Evolutionary conservation across 2,888 invertebrate genomes (phyloP).

Genomic region (Physocephala rufipes): DNA sequence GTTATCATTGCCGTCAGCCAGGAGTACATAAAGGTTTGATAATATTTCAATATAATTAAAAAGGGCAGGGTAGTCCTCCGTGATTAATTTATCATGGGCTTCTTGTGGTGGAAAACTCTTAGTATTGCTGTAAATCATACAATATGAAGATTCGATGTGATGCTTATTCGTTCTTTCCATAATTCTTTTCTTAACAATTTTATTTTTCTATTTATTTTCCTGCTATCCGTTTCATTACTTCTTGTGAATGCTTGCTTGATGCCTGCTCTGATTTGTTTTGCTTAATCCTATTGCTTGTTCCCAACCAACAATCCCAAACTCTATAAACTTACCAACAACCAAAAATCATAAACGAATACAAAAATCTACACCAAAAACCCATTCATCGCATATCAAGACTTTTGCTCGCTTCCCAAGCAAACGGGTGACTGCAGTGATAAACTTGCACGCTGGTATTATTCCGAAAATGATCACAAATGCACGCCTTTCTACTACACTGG

Average conservation of each 20-base stretch:
- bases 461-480: slow-evolving; percentile 83
- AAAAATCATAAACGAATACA: slow-evolving; percentile 4
- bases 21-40: slow-evolving; percentile 78
- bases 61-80: background rate
- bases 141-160: too few relatives aligned
- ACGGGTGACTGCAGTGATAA: slow-evolving; percentile 81
- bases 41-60: slow-evolving; percentile 4
- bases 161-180: too few relatives aligned
- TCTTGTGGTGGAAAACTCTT: background rate
- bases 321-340: slow-evolving; percentile 31
- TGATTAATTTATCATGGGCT: background rate
- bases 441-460: slow-evolving; percentile 86
- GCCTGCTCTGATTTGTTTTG: slow-evolving; percentile 45
- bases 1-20: slow-evolving; percentile 79
- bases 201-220: slow-evolving; percentile 35
- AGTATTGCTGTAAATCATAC: too few relatives aligned
- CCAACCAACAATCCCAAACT: slow-evolving; percentile 24
- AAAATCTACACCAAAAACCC: slow-evolving; percentile 31
- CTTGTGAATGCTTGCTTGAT: slow-evolving; percentile 49
- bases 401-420: slow-evolving; percentile 78
- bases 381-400: slow-evolving; percentile 67
- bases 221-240: slow-evolving; percentile 32
- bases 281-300: slow-evolving; percentile 42
- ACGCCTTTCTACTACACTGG: slow-evolving; percentile 93
- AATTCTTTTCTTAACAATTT: slow-evolving; percentile 10